Evolutionary conservation across 2,888 invertebrate genomes (phyloP), one percentile per base, ranked within the genome.

Genomic region (Rhyacophila evoluta): DNA sequence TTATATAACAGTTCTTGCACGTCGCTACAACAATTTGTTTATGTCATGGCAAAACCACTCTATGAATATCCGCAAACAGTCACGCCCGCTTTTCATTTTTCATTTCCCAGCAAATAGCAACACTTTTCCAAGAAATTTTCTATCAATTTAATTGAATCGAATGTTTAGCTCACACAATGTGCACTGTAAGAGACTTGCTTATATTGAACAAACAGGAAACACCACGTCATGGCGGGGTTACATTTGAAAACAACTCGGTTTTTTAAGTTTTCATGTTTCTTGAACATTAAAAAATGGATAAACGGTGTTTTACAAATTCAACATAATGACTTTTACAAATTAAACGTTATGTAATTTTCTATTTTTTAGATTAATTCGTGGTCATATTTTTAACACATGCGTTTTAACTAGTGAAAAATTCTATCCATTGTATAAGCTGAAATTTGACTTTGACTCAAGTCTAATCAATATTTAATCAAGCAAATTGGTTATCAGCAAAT

Each of bases 71-170:
- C 2, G 36, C 78, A 70, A 78, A 74, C 71, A 29, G 74, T 70
- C 74, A 55, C 78, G 15, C 74, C 78, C 67, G 19, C 28, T 77
- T 78, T 78, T 72, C 74, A 33, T 75, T 78, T 71, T 78, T 78
- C 74, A 78, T 78, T 78, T 78, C 74, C 78, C 78, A 55, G 41
- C 70, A 78, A 78, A 78, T 78, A 74, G 25, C 37, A 29, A 29
- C 39, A 29, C 70, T 39, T 74, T 78, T 74, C 78, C 78, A 10
- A 74, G 78, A 78, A 78, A 27, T 33, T 76, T 55, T 19, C 55
- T 55, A 55, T 55, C 55, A 55, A 55, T 55, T 55, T 55, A 19
- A 55, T 55, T 55, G 55, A 19, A 55, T 55, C 19, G 55, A 55
- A 55, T 55, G 55, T 55, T 55, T 8, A 1, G 1, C 12, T 5